phyloP scores from a whole-genome alignment of 2,113 vertebrate genomes.

The human (Homo sapiens) region GRCh38 chr1:33940501-33941000 shows the following conservation, averaged over 20 bases:
- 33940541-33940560: background rate
- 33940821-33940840: background rate
- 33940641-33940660: background rate
- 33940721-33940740: background rate
- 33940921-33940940: conserved; percentile 37
- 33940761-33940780: background rate
- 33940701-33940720: background rate
- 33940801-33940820: background rate
- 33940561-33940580: background rate
- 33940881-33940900: background rate
- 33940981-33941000: conserved; percentile 72
- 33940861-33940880: conserved; percentile 61
- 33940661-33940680: background rate
- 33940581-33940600: background rate
- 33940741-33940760: background rate
- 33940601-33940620: background rate
- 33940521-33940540: background rate
- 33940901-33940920: background rate
- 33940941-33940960: conserved; percentile 51
- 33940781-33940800: background rate
- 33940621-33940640: background rate
- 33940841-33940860: conserved; percentile 46
- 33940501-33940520: no score
- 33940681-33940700: background rate
- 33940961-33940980: background rate